Conservation (phyloP, 2,113 vertebrate genomes). For the Cricetomys ansorgei region DNA sequence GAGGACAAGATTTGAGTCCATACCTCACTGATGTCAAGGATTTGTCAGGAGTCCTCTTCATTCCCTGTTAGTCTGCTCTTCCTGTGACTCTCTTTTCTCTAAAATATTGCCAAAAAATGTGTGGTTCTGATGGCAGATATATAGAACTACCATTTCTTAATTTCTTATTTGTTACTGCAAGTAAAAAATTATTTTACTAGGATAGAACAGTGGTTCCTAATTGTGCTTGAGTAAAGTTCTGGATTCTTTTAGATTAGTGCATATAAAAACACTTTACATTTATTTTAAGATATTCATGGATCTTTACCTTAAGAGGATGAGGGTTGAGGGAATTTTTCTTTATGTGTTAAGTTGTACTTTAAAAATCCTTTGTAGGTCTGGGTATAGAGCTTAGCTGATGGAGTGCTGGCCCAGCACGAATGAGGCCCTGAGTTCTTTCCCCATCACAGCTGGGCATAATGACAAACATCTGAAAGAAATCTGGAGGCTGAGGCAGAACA, state of each 20-base stretch:
- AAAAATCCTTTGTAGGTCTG: neutral
- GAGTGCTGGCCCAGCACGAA: neutral
- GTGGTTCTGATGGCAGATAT: neutral
- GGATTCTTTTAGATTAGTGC: neutral
- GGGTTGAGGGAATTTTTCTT: slow-evolving; percentile 15
- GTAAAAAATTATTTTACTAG: slow-evolving; percentile 26
- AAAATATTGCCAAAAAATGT: neutral
- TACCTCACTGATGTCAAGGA: neutral
- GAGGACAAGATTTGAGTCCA: slow-evolving; percentile 2
- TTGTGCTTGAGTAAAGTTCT: slow-evolving; percentile 36
- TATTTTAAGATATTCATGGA: slow-evolving; percentile 5
- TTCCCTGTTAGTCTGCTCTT: neutral
- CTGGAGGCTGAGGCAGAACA: neutral
- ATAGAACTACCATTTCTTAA: slow-evolving; percentile 43
- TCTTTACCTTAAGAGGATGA: neutral
- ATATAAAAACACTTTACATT: slow-evolving; percentile 11
- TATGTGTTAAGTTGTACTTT: slow-evolving; percentile 5
- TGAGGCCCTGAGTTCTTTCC: neutral
- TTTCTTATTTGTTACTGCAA: neutral
- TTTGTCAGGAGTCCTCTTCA: slow-evolving; percentile 11
- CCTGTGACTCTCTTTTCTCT: neutral
- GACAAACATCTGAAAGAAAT: neutral
- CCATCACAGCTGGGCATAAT: neutral
- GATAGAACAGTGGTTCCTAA: neutral
- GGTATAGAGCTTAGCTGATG: neutral